Base-by-base conservation (phyloP, 2,797 vertebrate species). In the Acrocephalus scirpaceus region DNA sequence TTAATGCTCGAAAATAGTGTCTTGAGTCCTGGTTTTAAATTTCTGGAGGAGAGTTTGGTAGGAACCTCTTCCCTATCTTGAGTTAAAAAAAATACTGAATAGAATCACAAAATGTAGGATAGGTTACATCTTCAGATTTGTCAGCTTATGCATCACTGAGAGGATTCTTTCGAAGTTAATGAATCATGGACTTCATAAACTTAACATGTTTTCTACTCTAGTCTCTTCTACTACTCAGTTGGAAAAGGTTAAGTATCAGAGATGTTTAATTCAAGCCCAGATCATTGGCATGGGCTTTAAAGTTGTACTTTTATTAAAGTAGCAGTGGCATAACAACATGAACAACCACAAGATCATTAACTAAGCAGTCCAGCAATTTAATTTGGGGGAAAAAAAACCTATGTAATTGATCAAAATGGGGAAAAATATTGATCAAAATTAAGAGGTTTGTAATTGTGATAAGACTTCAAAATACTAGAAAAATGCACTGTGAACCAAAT, bases 351-450 rank as follows among this genome's bases (percentile, higher is more conserved):
- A 66, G 11, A 58, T 9, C 32, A 70, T 73, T 86, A 82, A 48
- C 25, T 51, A 51, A 73, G 5, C 6, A 82, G n/a, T 69, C 13
- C 15, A 66, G 4, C 2, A 87, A 48, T 45, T 85, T 79, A 53
- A 2, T 42, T 5, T 11, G 5, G 7, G 10, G 8, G 0, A 1
- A 16, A 40, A 54, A 30, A 54, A 53, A 3, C 2, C 4, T 19
- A 27, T 27, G 1, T 29, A 12, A 47, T n/a, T 54, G 7, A 67
- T 84, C 13, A 83, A 86, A 88, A 76, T 17, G 8, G 10, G 5
- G 0, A 45, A 38, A 82, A 42, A 4, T 29, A 56, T 5, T 56
- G 4, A 72, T 69, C 15, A 91, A 88, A 81, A 85, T 42, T 19
- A 56, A 50, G 22, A 88, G 2, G 4, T 38, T 66, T 86, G 14